phyloP scores from a whole-genome alignment of 1,140 invertebrate genomes.

The Fopius arisanus region DNA sequence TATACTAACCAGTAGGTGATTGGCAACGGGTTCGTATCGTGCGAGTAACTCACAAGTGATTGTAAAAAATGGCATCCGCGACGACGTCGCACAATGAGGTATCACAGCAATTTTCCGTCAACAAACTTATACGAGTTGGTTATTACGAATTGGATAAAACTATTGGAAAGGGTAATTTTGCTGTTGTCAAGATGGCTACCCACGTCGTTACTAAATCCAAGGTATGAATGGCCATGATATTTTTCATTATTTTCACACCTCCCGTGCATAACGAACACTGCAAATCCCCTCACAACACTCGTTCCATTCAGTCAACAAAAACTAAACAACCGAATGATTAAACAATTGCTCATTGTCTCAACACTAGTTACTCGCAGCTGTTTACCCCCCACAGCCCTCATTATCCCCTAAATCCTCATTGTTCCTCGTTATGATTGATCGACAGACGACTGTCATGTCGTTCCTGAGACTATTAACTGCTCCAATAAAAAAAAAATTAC shows the following conservation, averaged over 20 bases:
- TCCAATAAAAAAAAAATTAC: neutral
- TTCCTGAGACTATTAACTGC: neutral
- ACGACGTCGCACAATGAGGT: slow-evolving; percentile 63
- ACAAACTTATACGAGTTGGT: slow-evolving; percentile 89
- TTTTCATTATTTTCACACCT: slow-evolving; percentile 10
- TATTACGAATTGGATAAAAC: slow-evolving; percentile 97
- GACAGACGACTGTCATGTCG: neutral
- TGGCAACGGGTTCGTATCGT: slow-evolving; percentile 24
- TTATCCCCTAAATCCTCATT: too few relatives aligned
- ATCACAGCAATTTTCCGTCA: slow-evolving; percentile 66
- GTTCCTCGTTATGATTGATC: neutral
- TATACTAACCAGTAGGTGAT: slow-evolving; percentile 50
- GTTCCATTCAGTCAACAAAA: neutral
- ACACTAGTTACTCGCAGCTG: neutral
- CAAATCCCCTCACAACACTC: neutral
- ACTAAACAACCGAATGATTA: too few relatives aligned
- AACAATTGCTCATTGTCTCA: neutral
- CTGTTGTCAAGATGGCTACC: slow-evolving; percentile 96
- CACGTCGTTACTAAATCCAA: slow-evolving; percentile 98
- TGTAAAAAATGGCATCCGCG: slow-evolving; percentile 63
- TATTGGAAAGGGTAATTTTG: slow-evolving; percentile 99
- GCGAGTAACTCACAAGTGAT: slow-evolving; percentile 3
- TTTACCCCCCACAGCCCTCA: too few relatives aligned
- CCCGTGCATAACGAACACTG: neutral
- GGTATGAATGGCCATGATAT: slow-evolving; percentile 70